These are phyloP conservation scores for Drosophila asahinai DNA, from an alignment of 1,140 invertebrate genomes.

Conservation along the genomic window DNA sequence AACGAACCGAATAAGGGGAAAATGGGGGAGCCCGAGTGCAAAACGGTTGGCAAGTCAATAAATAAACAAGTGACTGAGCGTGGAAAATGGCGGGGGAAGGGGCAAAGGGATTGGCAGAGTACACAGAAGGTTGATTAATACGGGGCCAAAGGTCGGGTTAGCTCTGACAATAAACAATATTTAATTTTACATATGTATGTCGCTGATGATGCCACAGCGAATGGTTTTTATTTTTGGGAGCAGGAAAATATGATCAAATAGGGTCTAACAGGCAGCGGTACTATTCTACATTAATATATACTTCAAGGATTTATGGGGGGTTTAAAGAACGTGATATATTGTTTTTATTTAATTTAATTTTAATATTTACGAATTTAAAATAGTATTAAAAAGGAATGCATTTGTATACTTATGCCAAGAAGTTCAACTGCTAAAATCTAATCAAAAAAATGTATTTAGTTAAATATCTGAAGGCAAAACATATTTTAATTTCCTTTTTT, in stretches of 20 bases:
- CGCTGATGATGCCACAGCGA: conserved; percentile 19
- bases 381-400: too few species aligned
- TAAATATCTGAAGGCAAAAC: too few species aligned
- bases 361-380: too few species aligned
- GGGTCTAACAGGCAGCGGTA: not conserved
- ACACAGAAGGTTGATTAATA: conserved; percentile 61
- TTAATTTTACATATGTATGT: conserved; percentile 63
- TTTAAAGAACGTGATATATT: too few species aligned
- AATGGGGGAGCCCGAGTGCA: conserved; percentile 12
- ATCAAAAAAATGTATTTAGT: too few species aligned
- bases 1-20: not conserved
- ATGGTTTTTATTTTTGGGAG: too few species aligned
- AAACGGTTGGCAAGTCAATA: conserved; percentile 61
- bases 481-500: too few species aligned
- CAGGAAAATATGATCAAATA: not conserved
- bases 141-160: conserved; percentile 52
- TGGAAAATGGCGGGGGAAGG: too few species aligned
- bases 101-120: not conserved
- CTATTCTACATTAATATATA: not conserved
- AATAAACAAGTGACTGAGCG: conserved; percentile 46
- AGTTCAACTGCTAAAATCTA: too few species aligned
- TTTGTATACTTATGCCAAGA: too few species aligned
- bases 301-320: too few species aligned
- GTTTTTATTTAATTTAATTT: too few species aligned
- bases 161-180: conserved; percentile 64